phyloP scores from a whole-genome alignment of 2,797 vertebrate genomes.

The Geotrypetes seraphini region DNA sequence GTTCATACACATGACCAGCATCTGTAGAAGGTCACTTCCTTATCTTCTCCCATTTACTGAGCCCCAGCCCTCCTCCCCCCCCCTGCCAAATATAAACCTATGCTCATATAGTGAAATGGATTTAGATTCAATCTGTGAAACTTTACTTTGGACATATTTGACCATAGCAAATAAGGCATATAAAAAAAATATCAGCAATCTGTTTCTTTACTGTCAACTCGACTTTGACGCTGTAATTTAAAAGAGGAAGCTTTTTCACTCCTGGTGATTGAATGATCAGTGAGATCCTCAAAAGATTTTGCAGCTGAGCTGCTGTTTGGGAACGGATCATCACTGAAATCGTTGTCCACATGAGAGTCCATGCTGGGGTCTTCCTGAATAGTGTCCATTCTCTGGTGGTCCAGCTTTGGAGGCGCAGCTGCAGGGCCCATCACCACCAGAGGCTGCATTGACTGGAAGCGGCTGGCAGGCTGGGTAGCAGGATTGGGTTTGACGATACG shows the following conservation, averaged over 20 bases:
- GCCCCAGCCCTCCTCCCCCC: too few relatives aligned
- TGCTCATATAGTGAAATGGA: slow-evolving; percentile 33
- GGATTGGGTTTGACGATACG: slow-evolving; percentile 75
- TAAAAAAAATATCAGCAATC: slow-evolving; percentile 64
- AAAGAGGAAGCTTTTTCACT: slow-evolving; percentile 68
- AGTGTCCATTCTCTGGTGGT: slow-evolving; percentile 81
- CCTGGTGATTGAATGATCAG: slow-evolving; percentile 54
- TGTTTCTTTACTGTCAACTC: slow-evolving; percentile 87
- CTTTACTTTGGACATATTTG: slow-evolving; percentile 2
- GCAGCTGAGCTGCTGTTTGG: slow-evolving; percentile 69
- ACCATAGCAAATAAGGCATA: too few relatives aligned
- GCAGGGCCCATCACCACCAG: slow-evolving; percentile 22
- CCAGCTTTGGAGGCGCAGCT: slow-evolving; percentile 45
- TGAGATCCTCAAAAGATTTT: slow-evolving; percentile 89
- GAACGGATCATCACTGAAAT: slow-evolving; percentile 69
- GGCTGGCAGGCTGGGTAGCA: slow-evolving; percentile 21
- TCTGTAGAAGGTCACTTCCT: slow-evolving; percentile 41
- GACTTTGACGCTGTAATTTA: slow-evolving; percentile 77
- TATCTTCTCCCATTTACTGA: background rate
- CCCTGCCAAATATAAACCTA: slow-evolving; percentile 27
- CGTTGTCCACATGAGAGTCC: slow-evolving; percentile 77
- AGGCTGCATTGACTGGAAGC: slow-evolving; percentile 46
- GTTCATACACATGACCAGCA: slow-evolving; percentile 41
- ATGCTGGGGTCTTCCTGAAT: slow-evolving; percentile 92
- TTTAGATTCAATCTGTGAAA: slow-evolving; percentile 9